phyloP scores from a whole-genome alignment of 2,888 invertebrate genomes.

The Limnephilus auricula region DNA sequence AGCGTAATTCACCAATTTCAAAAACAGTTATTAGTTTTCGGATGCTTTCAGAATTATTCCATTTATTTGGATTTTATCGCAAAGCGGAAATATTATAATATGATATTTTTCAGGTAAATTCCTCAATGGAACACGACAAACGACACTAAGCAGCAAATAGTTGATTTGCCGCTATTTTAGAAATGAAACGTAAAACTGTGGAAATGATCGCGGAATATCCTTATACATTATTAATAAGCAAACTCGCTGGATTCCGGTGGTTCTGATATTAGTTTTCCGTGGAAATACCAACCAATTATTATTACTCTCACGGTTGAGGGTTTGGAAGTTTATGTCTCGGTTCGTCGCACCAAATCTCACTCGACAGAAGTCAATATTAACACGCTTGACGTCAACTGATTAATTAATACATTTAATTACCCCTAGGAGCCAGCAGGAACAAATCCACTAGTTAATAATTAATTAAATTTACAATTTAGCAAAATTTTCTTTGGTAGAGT shows the following conservation, averaged over 20 bases:
- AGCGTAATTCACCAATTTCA: no score
- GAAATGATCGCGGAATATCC: not conserved
- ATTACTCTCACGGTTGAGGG: not conserved
- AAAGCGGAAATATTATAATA: no score
- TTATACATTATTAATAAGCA: not conserved
- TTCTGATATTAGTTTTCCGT: not conserved
- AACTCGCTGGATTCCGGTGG: not conserved
- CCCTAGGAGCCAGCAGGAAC: not conserved
- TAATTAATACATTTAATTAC: not conserved
- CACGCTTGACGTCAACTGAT: constrained; percentile 2
- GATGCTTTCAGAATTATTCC: no score
- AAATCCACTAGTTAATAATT: not conserved
- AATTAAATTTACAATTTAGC: not conserved
- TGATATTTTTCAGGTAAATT: no score
- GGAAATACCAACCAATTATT: not conserved
- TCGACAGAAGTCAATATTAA: constrained; percentile 2
- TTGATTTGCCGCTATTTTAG: not conserved
- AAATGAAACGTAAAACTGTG: not conserved
- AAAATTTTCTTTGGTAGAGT: not conserved
- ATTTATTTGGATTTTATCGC: no score
- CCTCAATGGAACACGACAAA: not conserved
- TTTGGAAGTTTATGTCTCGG: not conserved
- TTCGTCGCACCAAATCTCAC: not conserved
- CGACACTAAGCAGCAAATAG: not conserved
- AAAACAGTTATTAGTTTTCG: no score